phyloP scores from a whole-genome alignment of 2,797 vertebrate species.

The Tapirus indicus region DNA sequence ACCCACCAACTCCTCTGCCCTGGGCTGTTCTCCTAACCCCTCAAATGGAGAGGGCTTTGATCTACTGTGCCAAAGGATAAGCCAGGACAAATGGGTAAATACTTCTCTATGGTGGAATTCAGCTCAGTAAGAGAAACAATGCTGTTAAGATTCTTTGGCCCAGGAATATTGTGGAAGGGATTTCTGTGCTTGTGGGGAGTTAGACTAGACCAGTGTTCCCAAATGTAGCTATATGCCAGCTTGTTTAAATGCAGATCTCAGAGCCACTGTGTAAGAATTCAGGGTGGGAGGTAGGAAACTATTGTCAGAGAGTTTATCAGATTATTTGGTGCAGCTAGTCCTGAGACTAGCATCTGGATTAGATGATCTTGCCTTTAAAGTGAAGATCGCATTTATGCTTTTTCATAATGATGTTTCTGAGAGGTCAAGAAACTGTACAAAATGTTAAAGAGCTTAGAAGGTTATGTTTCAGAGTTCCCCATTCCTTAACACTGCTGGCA shows the following conservation, averaged over 20 bases:
- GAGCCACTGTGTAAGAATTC: background rate
- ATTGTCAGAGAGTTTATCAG: background rate
- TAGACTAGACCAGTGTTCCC: background rate
- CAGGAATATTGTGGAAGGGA: background rate
- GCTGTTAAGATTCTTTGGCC: background rate
- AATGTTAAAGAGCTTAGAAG: background rate
- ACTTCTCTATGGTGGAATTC: background rate
- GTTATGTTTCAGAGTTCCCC: background rate
- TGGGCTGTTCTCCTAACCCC: background rate
- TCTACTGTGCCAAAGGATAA: background rate
- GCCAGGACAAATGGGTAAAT: background rate
- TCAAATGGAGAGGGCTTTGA: background rate
- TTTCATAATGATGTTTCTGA: background rate
- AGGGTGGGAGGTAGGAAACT: background rate
- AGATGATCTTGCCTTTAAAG: background rate
- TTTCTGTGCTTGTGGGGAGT: background rate
- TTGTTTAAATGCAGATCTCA: background rate
- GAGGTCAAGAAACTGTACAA: background rate
- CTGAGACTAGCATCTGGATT: background rate
- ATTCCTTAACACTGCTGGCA: background rate
- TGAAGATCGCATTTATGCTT: background rate
- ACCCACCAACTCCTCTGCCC: background rate
- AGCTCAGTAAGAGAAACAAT: background rate
- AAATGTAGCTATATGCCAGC: background rate
- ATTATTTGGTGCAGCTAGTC: background rate